A percentile compares a stretch with the other conserved stretches of the same genome.
Conservation (phyloP, 2,113 vertebrate species). For the Ageneiosus marmoratus region DNA sequence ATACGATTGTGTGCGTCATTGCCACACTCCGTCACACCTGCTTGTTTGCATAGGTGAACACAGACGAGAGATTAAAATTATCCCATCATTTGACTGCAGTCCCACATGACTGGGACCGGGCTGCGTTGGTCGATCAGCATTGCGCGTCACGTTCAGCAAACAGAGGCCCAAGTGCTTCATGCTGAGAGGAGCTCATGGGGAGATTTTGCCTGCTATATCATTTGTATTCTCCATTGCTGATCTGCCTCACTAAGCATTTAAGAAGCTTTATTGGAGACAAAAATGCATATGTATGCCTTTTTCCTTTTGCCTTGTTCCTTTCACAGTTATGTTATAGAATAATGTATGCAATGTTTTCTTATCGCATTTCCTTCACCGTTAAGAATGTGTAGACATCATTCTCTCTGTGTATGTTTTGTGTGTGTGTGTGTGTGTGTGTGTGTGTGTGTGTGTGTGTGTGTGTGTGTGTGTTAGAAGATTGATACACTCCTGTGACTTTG, state of each 20-base stretch:
- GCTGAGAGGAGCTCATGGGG: slow-evolving; percentile 12
- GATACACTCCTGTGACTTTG: background rate
- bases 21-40: slow-evolving; percentile 4
- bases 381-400: background rate
- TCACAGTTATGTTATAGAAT: background rate
- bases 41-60: slow-evolving; percentile 54
- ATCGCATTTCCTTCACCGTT: background rate
- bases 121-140: slow-evolving; percentile 17
- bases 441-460: background rate
- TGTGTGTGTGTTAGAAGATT: background rate
- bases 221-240: slow-evolving; percentile 47
- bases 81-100: slow-evolving; percentile 44
- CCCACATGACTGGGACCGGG: slow-evolving; percentile 27
- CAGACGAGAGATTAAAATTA: slow-evolving; percentile 49
- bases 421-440: background rate
- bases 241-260: slow-evolving; percentile 40
- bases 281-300: slow-evolving; percentile 4
- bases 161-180: slow-evolving; percentile 35
- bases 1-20: background rate
- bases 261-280: slow-evolving; percentile 49
- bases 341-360: background rate
- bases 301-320: slow-evolving; percentile 24
- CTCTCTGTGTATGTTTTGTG: background rate
- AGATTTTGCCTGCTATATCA: slow-evolving; percentile 56
- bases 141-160: slow-evolving; percentile 47